Base-by-base conservation (phyloP, 2,888 invertebrate genomes). In the Herminia tarsipennalis region DNA sequence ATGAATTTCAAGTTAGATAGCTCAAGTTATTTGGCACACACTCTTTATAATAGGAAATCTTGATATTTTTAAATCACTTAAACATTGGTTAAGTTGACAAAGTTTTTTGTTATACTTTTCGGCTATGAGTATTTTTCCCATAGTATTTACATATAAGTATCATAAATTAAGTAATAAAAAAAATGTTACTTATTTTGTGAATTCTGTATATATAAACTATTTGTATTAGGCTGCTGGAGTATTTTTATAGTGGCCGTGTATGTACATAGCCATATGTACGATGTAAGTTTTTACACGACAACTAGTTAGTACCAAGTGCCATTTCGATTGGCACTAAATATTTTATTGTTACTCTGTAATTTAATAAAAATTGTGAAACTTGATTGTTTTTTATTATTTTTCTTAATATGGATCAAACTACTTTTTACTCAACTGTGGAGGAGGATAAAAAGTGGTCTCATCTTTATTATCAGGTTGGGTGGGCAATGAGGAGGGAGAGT, bases 291-390 rank as follows among this genome's bases (percentile, higher is more conserved):
- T 86, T 89, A 88, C 86, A 81, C 76, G 61, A 76, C 66, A 50
- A 59, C 36, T 64, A 59, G 55, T 68, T 83, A 76, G 72, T 69
- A 58, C 50, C 78, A 57, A 77, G 83, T 86, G 88, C 88, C 86
- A 88, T 85, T 80, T 72, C 72, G 66, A 53, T 69, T 76, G 88
- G 87, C 82, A 72, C 70, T 53, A 67, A 68, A 70, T 80, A 78
- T 79, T 81, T 74, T 83, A 81, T 76, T 83, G 84, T 84, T 87
- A 85, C 83, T 86, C 80, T 78, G 73, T 83, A 80, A 63, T 78
- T 76, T 73, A 81, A 83, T 78, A 80, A 81, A 78, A 73, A 51
- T 66, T 69, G 55, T 57, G 58, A 62, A 68, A 68, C 50, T 52
- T 48, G 18, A 43, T 35, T 41, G 9, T 12, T 41, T 45, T 49